phyloP scores from a whole-genome alignment of 2,113 vertebrate genomes.

The Ictalurus punctatus region DNA sequence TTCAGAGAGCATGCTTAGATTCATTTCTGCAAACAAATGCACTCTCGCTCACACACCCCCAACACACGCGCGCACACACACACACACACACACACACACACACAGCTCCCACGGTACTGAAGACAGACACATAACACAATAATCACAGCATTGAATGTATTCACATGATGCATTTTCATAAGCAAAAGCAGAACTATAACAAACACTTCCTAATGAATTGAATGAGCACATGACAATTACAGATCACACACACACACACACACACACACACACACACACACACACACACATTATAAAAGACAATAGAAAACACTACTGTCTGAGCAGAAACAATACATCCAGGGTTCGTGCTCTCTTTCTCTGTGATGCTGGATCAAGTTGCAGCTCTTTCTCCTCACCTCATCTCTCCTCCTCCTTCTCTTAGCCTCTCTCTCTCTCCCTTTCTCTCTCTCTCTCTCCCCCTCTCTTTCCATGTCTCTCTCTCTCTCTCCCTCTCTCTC shows the following conservation, averaged over 20 bases:
- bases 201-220: conserved; percentile 51
- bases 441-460: conserved; percentile 61
- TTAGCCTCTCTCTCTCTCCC: conserved; percentile 11
- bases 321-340: conserved; percentile 3
- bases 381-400: neutral
- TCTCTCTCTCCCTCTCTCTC: conserved; percentile 3
- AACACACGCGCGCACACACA: neutral
- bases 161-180: conserved; percentile 17
- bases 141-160: neutral
- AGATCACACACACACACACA: neutral
- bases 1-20: conserved; percentile 7
- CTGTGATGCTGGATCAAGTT: conserved; percentile 42
- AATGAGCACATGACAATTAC: neutral
- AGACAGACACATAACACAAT: conserved; percentile 9
- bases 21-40: conserved; percentile 35
- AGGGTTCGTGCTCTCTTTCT: neutral
- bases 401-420: neutral
- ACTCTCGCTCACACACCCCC: neutral
- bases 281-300: neutral
- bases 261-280: conserved; percentile 27
- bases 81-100: conserved; percentile 19
- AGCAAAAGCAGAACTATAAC: neutral
- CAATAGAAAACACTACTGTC: conserved; percentile 1
- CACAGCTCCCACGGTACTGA: neutral
- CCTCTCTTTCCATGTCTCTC: neutral